These are phyloP conservation scores for Acomys russatus DNA, from an alignment of 2,797 vertebrate genomes.

Conservation along the genomic window DNA sequence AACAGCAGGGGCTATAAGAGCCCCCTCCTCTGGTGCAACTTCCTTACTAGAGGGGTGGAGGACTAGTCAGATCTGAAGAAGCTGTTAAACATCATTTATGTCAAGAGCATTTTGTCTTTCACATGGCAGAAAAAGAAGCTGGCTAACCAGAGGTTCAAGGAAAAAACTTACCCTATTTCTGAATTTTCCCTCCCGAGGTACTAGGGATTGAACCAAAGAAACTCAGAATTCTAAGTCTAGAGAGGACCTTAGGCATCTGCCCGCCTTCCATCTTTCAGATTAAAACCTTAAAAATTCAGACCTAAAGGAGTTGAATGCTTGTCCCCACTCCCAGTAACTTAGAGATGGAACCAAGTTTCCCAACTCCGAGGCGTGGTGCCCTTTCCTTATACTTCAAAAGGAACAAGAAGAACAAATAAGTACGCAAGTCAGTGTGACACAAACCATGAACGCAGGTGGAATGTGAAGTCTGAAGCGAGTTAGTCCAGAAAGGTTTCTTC, in stretches of 20 bases:
- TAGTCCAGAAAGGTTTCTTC: constrained; percentile 19
- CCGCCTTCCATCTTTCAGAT: not conserved
- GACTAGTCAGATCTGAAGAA: not conserved
- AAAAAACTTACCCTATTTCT: not conserved
- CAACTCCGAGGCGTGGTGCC: not conserved
- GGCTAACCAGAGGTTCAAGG: not conserved
- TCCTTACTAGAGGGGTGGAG: not conserved
- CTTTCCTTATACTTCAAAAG: constrained; percentile 36
- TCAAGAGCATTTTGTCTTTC: not conserved
- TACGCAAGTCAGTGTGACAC: not conserved
- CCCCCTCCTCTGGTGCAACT: not conserved
- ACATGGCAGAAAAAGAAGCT: not conserved
- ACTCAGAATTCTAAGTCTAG: constrained; percentile 2
- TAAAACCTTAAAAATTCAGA: not conserved
- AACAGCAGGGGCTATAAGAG: not conserved
- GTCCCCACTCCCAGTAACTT: not conserved
- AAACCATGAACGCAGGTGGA: not conserved
- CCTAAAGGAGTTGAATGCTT: not conserved
- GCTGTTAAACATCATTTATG: not conserved
- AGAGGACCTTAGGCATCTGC: not conserved
- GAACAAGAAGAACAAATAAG: not conserved
- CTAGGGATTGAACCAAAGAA: not conserved
- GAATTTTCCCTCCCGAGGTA: not conserved
- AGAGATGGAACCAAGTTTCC: not conserved
- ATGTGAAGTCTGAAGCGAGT: constrained; percentile 33